Conservation (phyloP, 1,140 invertebrate species). For the Heliconius nattereri region DNA sequence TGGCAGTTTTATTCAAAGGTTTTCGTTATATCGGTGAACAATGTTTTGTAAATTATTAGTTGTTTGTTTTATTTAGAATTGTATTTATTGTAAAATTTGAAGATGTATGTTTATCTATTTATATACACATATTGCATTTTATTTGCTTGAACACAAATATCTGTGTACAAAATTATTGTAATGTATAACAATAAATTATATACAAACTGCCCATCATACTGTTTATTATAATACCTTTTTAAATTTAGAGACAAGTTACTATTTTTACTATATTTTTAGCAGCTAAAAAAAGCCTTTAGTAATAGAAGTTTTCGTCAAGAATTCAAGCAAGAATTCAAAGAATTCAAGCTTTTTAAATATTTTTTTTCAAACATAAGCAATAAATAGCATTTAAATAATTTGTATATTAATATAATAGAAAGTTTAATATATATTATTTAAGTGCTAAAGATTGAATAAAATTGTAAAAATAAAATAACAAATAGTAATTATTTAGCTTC, state of each 20-base stretch:
- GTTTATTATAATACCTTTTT: background rate
- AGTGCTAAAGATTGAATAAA: no score
- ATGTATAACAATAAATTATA: constrained; percentile 68
- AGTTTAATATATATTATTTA: no score
- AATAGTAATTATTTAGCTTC: no score
- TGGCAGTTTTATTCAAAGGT: background rate
- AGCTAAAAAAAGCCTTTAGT: no score
- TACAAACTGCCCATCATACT: constrained; percentile 68
- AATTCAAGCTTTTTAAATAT: no score
- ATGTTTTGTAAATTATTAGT: constrained; percentile 10
- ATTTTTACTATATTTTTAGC: no score
- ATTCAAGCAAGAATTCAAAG: no score
- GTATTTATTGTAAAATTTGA: constrained; percentile 11
- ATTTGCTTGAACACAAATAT: constrained; percentile 68
- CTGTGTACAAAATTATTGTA: constrained; percentile 71
- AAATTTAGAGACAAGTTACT: background rate
- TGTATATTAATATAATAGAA: no score
- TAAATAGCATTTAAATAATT: no score
- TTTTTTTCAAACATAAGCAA: no score
- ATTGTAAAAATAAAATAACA: no score
- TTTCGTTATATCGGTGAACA: background rate
- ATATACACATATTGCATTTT: constrained; percentile 58
- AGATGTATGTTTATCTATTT: constrained; percentile 3
- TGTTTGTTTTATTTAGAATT: background rate
- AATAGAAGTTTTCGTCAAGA: no score